Conservation (phyloP, 2,888 invertebrate genomes). For the Agriopis leucophaearia region DNA sequence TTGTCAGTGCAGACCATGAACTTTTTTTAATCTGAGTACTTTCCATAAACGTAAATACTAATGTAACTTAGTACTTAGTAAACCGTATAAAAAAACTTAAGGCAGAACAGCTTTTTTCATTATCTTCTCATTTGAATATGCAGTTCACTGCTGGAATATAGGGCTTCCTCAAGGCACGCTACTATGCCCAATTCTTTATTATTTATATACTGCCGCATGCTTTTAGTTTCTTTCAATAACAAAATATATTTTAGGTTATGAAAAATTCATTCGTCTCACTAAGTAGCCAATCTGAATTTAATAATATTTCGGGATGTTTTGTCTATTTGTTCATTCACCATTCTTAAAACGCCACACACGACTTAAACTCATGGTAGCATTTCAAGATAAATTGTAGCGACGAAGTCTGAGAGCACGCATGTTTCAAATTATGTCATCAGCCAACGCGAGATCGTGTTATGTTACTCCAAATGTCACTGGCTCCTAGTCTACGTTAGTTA, state of each 20-base stretch:
- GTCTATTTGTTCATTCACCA: conserved; percentile 42
- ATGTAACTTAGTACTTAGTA: too few species aligned
- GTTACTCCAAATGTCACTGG: conserved; percentile 72
- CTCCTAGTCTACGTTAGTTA: conserved; percentile 67
- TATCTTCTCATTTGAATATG: too few species aligned
- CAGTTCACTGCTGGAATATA: too few species aligned
- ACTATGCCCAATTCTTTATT: too few species aligned
- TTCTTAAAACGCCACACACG: conserved; percentile 48
- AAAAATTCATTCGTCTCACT: too few species aligned
- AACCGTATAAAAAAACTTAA: too few species aligned
- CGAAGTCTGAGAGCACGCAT: conserved; percentile 65
- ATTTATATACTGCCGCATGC: too few species aligned
- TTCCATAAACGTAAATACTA: neutral
- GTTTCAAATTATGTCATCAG: conserved; percentile 79
- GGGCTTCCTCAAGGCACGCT: too few species aligned
- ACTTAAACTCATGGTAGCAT: conserved; percentile 54
- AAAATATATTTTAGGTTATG: too few species aligned
- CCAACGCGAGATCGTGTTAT: conserved; percentile 68
- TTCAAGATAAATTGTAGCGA: conserved; percentile 67
- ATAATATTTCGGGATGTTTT: conserved; percentile 41
- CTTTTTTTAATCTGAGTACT: neutral
- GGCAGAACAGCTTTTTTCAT: too few species aligned
- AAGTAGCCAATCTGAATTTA: too few species aligned
- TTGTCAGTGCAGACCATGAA: neutral
- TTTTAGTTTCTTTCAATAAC: too few species aligned